Conservation (phyloP, 2,113 vertebrate species). For the Crotalus horridus region DNA sequence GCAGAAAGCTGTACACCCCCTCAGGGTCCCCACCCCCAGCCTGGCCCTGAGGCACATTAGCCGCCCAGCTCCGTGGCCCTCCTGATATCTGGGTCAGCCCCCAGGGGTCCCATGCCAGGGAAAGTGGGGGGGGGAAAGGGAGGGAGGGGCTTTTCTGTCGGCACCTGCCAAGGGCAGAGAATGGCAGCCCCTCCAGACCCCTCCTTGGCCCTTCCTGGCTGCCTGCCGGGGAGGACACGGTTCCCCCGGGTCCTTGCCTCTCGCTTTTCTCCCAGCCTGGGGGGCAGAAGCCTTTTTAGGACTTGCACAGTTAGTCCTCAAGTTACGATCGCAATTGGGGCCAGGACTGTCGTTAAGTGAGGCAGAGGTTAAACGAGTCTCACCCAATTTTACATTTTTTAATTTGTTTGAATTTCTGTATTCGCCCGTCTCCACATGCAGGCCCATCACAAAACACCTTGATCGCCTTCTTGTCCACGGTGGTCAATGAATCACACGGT, state of each 20-base stretch:
- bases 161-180: neutral
- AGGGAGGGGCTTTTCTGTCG: neutral
- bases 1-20: neutral
- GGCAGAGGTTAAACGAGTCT: neutral
- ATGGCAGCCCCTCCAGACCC: neutral
- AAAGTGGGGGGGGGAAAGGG: neutral
- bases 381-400: no score
- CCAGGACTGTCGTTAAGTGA: neutral
- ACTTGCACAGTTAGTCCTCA: neutral
- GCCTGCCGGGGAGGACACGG: neutral
- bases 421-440: neutral
- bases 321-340: neutral
- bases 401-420: no score
- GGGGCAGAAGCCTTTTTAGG: neutral
- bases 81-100: neutral
- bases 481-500: neutral
- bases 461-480: accelerated
- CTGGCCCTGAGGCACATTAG: neutral
- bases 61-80: neutral
- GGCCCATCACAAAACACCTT: no score
- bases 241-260: neutral
- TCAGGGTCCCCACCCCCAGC: neutral
- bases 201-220: neutral
- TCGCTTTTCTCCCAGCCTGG: neutral
- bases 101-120: neutral